Base-by-base conservation (phyloP, 2,113 vertebrate species). In the Gymnogyps californianus region DNA sequence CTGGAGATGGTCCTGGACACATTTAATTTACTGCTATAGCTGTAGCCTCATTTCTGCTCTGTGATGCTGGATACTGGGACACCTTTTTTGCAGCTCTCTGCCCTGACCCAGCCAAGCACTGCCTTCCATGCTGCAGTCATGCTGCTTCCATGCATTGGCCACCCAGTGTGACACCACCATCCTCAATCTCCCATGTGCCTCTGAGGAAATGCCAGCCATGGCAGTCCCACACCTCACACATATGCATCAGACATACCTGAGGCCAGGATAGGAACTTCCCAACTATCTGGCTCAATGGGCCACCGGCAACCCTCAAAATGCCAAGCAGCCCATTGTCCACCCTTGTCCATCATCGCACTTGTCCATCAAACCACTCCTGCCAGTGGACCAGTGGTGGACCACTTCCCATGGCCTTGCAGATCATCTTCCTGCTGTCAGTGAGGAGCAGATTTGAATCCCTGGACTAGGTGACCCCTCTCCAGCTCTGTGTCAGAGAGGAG, bases 151-250 rank as follows among this genome's bases (percentile, higher is more conserved):
- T 26, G 34, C 16, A 15, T 11, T 87, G 69, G 10, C 74, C 42
- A 5, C 22, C 8, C 20, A 16, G 5, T 49, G 40, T 81, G 81
- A 66, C 59, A 77, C 65, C 65, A 42, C 25, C 61, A 58, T 38
- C 84, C 59, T 18, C 24, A 11, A 55, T 42, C 10, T 75, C 46
- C 34, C 3, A 6, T 25, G 19, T 57, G 18, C 16, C 69, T 62
- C 42, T 34, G 58, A 95, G 94, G 88, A 96, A 96, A 96, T 92
- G 54, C 88, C 88, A 96, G 17, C 75, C 75, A 13, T 52, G 87
- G 61, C 38, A 79, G 31, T 29, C 31, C 25, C 69, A 46, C 55
- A 66, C 36, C 42, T 93, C 87, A 87, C 51, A 6, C 1, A 7
- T 2, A 3, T 18, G 8, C 49, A 64, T 52, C 88, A 85, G 52